Evolutionary conservation across 2,797 vertebrate species (phyloP), one percentile per base, ranked within the genome.

Genomic region (Myoxocephalus aenaeus): DNA sequence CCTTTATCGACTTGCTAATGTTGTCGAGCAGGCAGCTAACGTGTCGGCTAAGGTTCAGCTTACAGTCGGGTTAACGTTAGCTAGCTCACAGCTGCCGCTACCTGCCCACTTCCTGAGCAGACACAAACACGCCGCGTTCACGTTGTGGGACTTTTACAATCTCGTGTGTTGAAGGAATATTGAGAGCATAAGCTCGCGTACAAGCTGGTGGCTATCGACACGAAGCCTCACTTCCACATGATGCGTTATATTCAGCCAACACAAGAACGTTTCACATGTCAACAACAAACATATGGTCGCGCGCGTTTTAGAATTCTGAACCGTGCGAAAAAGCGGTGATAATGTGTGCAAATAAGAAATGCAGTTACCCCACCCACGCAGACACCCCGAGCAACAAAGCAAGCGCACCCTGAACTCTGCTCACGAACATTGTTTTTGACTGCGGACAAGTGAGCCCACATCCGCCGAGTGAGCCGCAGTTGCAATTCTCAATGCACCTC

Each of bases 271-370:
- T 12, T 57, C 65, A 38, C 42, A 73, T 74, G 50, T 64, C 71
- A 87, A 86, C 82, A 88, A 83, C 75, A 80, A 80, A 53, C 1
- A 64, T 2, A 14, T 8, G 29, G 5, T 1, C 0, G 7, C 2
- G n/a, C 15, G 38, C 7, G 78, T 64, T 80, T 56, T 61, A 12
- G 0, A 0, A 1, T 6, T n/a, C 1, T 7, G 65, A 4, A 25
- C 83, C 5, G 15, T 0, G 22, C 67, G 65, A 20, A 34, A 27
- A 38, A 3, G 85, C 87, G 89, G 87, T 7, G 58, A 46, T 8
- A 13, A n/a, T 3, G 2, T 3, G 1, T 4, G 0, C 0, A 4
- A 0, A 17, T 4, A 3, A 4, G 1, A 7, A 17, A 5, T 1
- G n/a, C 0, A 3, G 2, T 11, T 0, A 25, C 17, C 17, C 80